phyloP scores from a whole-genome alignment of 2,888 invertebrate genomes.

The Neoaliturus tenellus region DNA sequence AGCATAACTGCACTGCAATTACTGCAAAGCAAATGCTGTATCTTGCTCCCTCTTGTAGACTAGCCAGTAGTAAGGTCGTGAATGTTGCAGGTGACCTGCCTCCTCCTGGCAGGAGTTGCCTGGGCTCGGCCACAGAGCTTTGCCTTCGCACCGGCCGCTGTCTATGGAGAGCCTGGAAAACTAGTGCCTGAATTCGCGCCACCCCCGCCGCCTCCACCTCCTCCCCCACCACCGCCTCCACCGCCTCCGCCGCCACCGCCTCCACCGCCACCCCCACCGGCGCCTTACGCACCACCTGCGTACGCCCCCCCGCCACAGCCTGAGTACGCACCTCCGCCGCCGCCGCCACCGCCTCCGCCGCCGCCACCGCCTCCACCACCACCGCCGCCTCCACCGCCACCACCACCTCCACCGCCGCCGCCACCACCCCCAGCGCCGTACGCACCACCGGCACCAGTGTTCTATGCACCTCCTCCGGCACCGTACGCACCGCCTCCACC shows the following conservation, averaged over 20 bases:
- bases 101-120: conserved; percentile 32
- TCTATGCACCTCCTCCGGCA: background rate
- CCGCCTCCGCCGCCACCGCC: conserved; percentile 20
- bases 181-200: background rate
- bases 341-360: conserved; percentile 12
- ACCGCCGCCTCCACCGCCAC: conserved; percentile 35
- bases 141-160: background rate
- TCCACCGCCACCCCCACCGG: background rate
- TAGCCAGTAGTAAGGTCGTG: background rate
- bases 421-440: background rate
- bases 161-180: conserved; percentile 34
- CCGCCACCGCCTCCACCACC: background rate
- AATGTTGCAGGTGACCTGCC: conserved; percentile 52
- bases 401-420: conserved; percentile 31
- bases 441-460: background rate
- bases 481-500: background rate
- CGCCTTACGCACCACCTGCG: background rate
- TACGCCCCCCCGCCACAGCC: conserved; percentile 8
- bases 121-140: conserved; percentile 25
- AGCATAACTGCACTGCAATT: background rate
- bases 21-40: background rate
- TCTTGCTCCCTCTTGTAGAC: background rate
- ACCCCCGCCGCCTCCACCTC: conserved; percentile 18
- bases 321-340: background rate
- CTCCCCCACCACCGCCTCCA: conserved; percentile 44